phyloP scores from a whole-genome alignment of 2,113 vertebrate genomes.

The Mustela nigripes region DNA sequence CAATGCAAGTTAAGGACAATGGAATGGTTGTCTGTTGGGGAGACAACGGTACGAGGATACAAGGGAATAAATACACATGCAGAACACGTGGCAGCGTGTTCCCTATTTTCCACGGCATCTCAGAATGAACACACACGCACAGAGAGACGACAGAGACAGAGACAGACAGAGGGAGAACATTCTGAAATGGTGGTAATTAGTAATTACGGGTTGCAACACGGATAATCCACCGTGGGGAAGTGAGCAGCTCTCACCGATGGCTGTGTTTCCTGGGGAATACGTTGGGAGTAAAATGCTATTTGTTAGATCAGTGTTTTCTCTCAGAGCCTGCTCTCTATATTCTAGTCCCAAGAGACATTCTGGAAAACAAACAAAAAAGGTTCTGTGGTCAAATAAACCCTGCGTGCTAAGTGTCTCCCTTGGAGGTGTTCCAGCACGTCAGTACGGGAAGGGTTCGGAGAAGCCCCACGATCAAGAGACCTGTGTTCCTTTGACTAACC shows the following conservation, averaged over 20 bases:
- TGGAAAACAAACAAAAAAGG: background rate
- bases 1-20: background rate
- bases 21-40: background rate
- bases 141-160: background rate
- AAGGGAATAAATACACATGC: background rate
- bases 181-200: background rate
- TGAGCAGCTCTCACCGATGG: background rate
- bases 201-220: background rate
- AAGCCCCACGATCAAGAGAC: background rate
- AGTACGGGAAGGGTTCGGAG: background rate
- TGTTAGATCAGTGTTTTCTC: constrained; percentile 31
- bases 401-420: background rate
- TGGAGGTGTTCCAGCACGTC: constrained; percentile 4
- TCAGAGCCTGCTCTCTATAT: constrained; percentile 23
- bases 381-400: constrained; percentile 27
- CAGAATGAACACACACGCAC: background rate
- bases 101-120: background rate
- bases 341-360: constrained; percentile 45
- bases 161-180: background rate
- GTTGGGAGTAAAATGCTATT: constrained; percentile 16
- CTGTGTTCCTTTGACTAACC: constrained; percentile 27
- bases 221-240: background rate
- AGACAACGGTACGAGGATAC: background rate
- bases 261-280: background rate
- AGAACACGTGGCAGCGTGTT: fast-evolving